Evolutionary conservation across 2,113 vertebrate species (phyloP), one percentile per base, ranked within the genome.

Genomic region (Mirounga angustirostris): DNA sequence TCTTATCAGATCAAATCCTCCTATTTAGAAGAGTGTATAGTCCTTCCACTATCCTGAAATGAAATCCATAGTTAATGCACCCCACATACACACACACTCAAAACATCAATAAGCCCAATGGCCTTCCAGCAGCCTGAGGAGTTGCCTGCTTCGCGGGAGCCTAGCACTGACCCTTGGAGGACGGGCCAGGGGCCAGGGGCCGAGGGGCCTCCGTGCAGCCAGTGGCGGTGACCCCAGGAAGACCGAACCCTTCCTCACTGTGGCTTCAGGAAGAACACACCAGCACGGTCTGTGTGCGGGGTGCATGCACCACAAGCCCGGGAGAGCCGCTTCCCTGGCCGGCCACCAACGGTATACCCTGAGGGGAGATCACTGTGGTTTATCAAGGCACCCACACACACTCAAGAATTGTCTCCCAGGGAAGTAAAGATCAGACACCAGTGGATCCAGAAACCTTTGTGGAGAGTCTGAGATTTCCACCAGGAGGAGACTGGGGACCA

Each of bases 301-400:
- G 95, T 99, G 95, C 99, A 99, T 96, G 98, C 98, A 10, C 98
- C 99, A 87, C 99, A 99, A 99, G 97, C 86, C 98, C 99, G 2
- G 93, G 99, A 98, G 99, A 99, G 94, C 99, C 99, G 98, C 99
- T 99, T 97, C 99, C 99, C 0, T 96, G 99, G 97, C 97, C 99
- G 71, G 99, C 99, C 0, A 99, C 99, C 1, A 99, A 99, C 97
- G 98, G 89, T 30, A 99, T 99, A 2, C 99, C 99, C 97, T 99
- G 99, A 99, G 99, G 99, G 96, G 99, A 98, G 54, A 99, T 99
- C 99, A 93, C 97, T 99, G 65, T 99, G 99, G 99, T 99, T 99
- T 98, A 99, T 99, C 87, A 99, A 99, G 98, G 99, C n/a, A 46
- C 99, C 99, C 81, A 99, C 99, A 78, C 99, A 99, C 95, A 98